Base-by-base conservation (phyloP, 2,113 vertebrate genomes). In the Rhadina sibilatrix region DNA sequence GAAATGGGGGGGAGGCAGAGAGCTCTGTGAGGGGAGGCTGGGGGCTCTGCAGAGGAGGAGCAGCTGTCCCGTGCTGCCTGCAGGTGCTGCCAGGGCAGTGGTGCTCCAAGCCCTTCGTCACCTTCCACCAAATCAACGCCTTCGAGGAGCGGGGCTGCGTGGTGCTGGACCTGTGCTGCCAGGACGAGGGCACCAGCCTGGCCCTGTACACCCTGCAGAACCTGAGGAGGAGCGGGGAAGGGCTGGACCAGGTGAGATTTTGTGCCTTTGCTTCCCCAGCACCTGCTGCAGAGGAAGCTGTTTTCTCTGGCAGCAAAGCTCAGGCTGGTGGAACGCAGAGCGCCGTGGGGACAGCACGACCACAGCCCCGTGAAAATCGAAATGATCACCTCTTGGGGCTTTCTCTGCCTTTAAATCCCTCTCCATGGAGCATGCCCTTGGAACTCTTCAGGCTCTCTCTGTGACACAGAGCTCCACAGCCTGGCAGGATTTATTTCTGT, bases 71-170 rank as follows among this genome's bases (percentile, higher is more conserved):
- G 1, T 94, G n/a, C 7, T 53, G 21, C 44, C 83, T 71, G 17
- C 90, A 99, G 99, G 93, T 98, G 37, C 98, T 98, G 96, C 92
- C 97, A 2, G 70, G 98, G 25, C 96, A 93, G 63, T 99, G 99
- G 94, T 91, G 96, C 44, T 97, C 98, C 80, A 96, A 97, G 78
- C 93, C 99, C 19, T 92, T 99, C 86, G 87, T 97, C 9, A 97
- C 85, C 60, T 99, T 99, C 94, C 99, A 99, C 96, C 99, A 99
- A 94, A 99, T 99, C 96, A 99, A 99, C 50, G 98, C 99, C 47
- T 99, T 97, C 69, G 99, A 99, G 96, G 98, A 99, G 49, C 38
- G 94, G 11, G 98, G 97, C 90, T 98, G 98, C 65, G 88, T 99
- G 87, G 96, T 99, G 74, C 59, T 99, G 61, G 99, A 99, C 71